phyloP scores from a whole-genome alignment of 2,888 invertebrate genomes.

The Pristionchus fissidentatus region DNA sequence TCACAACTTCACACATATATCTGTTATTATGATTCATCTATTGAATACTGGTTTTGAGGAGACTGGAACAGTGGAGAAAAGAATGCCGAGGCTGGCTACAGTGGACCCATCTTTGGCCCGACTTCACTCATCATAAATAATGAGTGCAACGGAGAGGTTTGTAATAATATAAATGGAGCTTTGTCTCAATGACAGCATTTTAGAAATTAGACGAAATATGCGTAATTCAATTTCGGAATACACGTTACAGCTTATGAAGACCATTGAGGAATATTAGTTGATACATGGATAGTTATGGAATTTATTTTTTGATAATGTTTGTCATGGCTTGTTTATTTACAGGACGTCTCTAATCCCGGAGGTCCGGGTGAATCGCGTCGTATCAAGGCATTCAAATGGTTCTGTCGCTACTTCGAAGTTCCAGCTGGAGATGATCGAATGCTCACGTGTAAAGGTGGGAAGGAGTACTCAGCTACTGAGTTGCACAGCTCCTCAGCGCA shows the following conservation, averaged over 20 bases:
- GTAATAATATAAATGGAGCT: too few relatives aligned
- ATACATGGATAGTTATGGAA: background rate
- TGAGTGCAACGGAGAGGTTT: slow-evolving; percentile 70
- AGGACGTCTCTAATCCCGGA: slow-evolving; percentile 47
- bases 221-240: too few relatives aligned
- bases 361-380: slow-evolving; percentile 71
- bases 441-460: slow-evolving; percentile 61
- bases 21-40: background rate
- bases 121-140: slow-evolving; percentile 71
- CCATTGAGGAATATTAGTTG: too few relatives aligned
- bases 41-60: slow-evolving; percentile 49
- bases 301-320: background rate
- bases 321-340: background rate
- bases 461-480: background rate
- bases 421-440: slow-evolving; percentile 56
- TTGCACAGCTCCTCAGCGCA: too few relatives aligned
- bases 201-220: too few relatives aligned
- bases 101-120: slow-evolving; percentile 69
- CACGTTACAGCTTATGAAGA: too few relatives aligned
- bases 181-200: too few relatives aligned
- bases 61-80: slow-evolving; percentile 62
- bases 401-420: slow-evolving; percentile 67
- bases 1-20: background rate
- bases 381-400: slow-evolving; percentile 74
- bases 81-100: slow-evolving; percentile 63